Conservation (phyloP, 2,888 invertebrate species). For the Drosophila niveifrons region DNA sequence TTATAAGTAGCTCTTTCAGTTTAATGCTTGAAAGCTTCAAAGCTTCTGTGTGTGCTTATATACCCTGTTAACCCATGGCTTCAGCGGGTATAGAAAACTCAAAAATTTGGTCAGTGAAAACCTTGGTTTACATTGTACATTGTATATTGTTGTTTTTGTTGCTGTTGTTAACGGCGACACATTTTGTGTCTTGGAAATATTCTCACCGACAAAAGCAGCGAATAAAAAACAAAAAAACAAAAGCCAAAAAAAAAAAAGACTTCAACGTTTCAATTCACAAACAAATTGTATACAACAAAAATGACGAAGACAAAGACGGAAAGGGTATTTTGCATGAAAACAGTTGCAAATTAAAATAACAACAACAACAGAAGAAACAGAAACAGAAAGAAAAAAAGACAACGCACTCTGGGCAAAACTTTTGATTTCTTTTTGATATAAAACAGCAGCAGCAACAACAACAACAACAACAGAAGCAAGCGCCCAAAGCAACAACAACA, state of each 20-base stretch:
- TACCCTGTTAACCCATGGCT: neutral
- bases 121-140: constrained; percentile 55
- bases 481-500: constrained; percentile 51
- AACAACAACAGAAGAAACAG: constrained; percentile 8
- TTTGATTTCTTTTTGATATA: constrained; percentile 73
- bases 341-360: constrained; percentile 70
- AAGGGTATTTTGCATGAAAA: constrained; percentile 60
- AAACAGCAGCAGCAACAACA: constrained; percentile 3
- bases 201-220: constrained; percentile 53
- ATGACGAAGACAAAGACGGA: constrained; percentile 8
- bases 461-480: constrained; percentile 29
- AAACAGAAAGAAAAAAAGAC: constrained; percentile 13
- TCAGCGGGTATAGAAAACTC: neutral
- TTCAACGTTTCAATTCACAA: constrained; percentile 67
- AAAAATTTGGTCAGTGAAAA: constrained; percentile 59
- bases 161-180: constrained; percentile 49
- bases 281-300: constrained; percentile 62
- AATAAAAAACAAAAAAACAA: constrained; percentile 38
- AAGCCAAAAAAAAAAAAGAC: constrained; percentile 40
- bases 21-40: too few relatives aligned
- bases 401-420: constrained; percentile 53
- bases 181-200: constrained; percentile 59
- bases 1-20: too few relatives aligned
- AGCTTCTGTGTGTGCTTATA: neutral
- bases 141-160: constrained; percentile 41